phyloP scores from a whole-genome alignment of 1,140 invertebrate genomes.

The Zaprionus capensis region DNA sequence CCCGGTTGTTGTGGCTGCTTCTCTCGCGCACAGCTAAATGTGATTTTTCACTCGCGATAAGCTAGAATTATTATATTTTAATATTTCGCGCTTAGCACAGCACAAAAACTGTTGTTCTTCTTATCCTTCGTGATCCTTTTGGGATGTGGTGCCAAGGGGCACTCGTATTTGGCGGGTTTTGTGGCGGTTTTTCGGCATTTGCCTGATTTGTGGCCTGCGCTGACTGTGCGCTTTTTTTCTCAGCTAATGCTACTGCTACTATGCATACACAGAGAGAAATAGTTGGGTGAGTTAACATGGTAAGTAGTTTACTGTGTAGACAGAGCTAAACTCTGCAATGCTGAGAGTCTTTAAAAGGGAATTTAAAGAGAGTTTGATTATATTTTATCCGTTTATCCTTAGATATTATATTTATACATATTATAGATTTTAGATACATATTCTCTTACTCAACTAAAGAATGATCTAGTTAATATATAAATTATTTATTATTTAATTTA shows the following conservation, averaged over 20 bases:
- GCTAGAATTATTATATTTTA: conserved; percentile 77
- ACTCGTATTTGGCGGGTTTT: not conserved
- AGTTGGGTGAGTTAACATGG: not conserved
- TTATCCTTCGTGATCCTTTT: conserved; percentile 24
- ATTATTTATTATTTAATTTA: too few species aligned
- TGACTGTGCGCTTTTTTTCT: conserved; percentile 38
- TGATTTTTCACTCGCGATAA: conserved; percentile 73
- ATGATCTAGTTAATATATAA: too few species aligned
- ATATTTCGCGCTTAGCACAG: conserved; percentile 75
- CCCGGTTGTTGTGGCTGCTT: not conserved
- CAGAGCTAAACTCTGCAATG: not conserved
- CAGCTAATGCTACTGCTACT: not conserved
- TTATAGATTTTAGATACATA: too few species aligned
- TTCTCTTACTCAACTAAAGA: too few species aligned
- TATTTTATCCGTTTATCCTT: too few species aligned
- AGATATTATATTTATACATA: too few species aligned
- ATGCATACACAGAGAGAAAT: not conserved
- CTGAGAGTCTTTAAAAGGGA: too few species aligned
- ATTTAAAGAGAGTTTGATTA: too few species aligned
- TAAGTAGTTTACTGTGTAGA: not conserved
- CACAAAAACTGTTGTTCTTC: conserved; percentile 42
- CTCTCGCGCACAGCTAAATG: conserved; percentile 65
- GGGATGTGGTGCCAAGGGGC: too few species aligned
- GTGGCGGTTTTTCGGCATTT: conserved; percentile 17
- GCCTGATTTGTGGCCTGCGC: conserved; percentile 53